phyloP scores from a whole-genome alignment of 2,797 vertebrate species.

The Myiotriccus ornatus region DNA sequence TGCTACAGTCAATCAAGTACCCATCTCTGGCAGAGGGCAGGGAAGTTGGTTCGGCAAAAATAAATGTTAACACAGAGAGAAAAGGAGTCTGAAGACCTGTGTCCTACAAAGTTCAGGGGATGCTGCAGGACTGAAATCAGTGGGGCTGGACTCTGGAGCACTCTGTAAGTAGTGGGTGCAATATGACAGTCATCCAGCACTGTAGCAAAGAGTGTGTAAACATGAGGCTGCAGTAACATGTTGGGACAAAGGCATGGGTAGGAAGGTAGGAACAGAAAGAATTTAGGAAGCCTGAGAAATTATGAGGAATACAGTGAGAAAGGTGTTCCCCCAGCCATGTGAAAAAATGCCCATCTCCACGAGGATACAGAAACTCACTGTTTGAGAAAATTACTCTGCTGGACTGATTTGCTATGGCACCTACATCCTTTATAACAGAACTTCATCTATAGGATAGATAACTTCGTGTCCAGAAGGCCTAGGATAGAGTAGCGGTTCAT shows the following conservation, averaged over 20 bases:
- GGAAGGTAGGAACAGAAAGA: neutral
- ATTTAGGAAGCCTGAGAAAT: neutral
- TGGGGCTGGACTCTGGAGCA: neutral
- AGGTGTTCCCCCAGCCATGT: neutral
- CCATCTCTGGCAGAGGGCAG: neutral
- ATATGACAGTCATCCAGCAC: neutral
- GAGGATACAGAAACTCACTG: neutral
- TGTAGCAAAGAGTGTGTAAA: accelerated
- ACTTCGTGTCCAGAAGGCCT: neutral
- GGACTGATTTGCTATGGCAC: neutral
- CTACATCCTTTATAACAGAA: neutral
- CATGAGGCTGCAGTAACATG: accelerated
- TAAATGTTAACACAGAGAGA: neutral
- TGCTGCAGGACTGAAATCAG: neutral
- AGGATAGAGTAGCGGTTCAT: neutral
- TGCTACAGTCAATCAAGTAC: neutral
- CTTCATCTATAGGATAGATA: neutral
- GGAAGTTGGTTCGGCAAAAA: neutral
- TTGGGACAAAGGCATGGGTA: neutral
- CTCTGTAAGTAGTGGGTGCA: neutral
- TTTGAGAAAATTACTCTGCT: neutral
- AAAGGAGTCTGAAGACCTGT: neutral
- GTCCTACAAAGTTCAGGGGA: neutral
- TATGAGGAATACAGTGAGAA: neutral
- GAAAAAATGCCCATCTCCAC: neutral